Conservation (phyloP, 1,140 invertebrate species). For the Diorhabda carinulata region DNA sequence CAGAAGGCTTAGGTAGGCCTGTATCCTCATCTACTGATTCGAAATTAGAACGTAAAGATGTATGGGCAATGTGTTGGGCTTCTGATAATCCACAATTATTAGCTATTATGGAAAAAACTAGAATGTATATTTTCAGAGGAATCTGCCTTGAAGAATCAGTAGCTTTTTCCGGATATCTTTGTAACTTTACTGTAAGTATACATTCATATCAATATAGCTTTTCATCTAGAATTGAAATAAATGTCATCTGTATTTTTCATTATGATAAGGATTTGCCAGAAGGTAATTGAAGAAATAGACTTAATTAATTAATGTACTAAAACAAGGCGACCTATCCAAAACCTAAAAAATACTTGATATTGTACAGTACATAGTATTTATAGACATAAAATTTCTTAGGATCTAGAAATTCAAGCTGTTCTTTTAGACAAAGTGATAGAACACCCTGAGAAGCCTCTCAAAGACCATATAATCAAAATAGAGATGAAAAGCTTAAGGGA, state of each 20-base stretch:
- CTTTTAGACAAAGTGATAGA: constrained; percentile 87
- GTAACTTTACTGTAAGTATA: constrained; percentile 56
- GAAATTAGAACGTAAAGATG: constrained; percentile 82
- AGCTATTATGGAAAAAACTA: constrained; percentile 92
- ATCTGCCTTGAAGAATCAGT: constrained; percentile 88
- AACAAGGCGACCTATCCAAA: no score
- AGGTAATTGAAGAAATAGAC: no score
- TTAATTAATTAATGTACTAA: no score
- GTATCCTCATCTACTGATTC: constrained; percentile 32
- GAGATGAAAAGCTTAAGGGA: constrained; percentile 94
- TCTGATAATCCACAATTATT: constrained; percentile 84
- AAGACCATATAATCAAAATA: constrained; percentile 75
- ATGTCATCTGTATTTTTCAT: no score
- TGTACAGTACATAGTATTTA: not conserved
- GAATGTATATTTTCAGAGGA: constrained; percentile 88
- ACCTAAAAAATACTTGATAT: no score
- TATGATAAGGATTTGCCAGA: no score
- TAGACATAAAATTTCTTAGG: constrained; percentile 51
- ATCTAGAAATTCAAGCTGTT: constrained; percentile 88
- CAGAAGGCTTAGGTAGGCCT: constrained; percentile 35
- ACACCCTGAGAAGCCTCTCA: constrained; percentile 67
- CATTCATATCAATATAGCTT: no score
- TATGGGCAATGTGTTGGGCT: constrained; percentile 95
- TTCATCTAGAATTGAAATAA: no score
- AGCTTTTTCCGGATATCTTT: constrained; percentile 78